Evolutionary conservation across 2,797 vertebrate species (phyloP), one percentile per base, ranked within the genome.

Genomic region (Sylvilagus floridanus): DNA sequence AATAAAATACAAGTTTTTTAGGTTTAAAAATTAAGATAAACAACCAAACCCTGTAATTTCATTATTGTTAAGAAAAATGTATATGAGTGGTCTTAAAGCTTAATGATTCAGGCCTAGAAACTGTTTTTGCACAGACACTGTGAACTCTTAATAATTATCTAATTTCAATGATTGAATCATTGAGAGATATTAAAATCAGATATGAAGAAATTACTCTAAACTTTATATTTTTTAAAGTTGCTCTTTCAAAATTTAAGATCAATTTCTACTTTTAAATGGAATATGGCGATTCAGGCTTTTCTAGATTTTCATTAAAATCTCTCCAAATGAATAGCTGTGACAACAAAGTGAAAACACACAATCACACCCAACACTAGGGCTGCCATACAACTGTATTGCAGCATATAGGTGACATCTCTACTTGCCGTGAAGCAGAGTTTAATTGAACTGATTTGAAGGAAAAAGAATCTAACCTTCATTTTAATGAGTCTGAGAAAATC

Each of bases 1-100:
- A 93, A 94, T 66, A 83, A 96, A 79, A 24, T 73, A 47, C 8
- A 50, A 75, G 2, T 5, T 78, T 89, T 63, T 63, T 89, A 91
- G 21, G 30, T 37, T 82, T 82, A 68, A 75, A 92, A 66, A 66
- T 54, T 28, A 10, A 72, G 75, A 84, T 37, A 81, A 66, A 79
- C 4, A 30, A 26, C 19, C 37, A 26, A 82, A 86, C 73, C 10
- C 6, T 32, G 42, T 76, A 82, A 69, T 21, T n/a, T 17, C 52
- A 21, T n/a, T 52, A 62, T 90, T 83, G 28, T 68, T 81, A 76
- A 77, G 47, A 69, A 1, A 79, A 86, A 79, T 32, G 12, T 16
- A 12, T 9, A 50, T 30, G 16, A 78, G 30, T 79, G 14, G 37
- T 32, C 35, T 84, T 69, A 84, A 52, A 71, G 17, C 26, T 88